Conservation (phyloP, 2,797 vertebrate genomes). For the Gallirallus australis region DNA sequence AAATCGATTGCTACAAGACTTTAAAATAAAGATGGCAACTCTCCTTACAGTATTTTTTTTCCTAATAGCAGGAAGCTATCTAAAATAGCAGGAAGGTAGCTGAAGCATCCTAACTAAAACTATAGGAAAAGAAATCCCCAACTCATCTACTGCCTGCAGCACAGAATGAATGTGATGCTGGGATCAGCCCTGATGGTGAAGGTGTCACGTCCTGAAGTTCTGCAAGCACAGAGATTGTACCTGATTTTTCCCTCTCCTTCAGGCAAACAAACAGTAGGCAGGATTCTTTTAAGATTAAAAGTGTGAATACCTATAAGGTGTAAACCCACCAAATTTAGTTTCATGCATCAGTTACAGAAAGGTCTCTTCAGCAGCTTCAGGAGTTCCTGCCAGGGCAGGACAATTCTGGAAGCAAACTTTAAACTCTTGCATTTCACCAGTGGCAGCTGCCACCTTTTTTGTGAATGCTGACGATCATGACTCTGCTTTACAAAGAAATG, state of each 20-base stretch:
- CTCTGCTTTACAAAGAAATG: background rate
- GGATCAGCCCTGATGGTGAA: background rate
- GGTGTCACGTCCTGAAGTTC: background rate
- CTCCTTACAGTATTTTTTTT: background rate
- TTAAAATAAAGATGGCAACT: constrained; percentile 43
- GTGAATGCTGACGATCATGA: background rate
- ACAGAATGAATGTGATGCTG: background rate
- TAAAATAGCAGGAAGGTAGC: too few species aligned
- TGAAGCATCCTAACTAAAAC: background rate
- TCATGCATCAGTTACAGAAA: background rate
- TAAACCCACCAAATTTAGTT: background rate
- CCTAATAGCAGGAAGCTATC: background rate
- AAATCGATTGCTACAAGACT: background rate
- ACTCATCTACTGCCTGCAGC: background rate
- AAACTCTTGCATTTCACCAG: background rate
- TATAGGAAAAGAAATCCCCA: too few species aligned
- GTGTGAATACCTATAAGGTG: background rate
- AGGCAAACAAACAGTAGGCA: background rate
- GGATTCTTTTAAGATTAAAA: background rate
- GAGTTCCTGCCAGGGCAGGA: background rate
- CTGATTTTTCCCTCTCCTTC: background rate
- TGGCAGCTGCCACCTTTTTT: background rate
- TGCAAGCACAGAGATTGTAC: background rate
- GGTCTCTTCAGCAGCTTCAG: background rate
- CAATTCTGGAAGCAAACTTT: background rate